Base-by-base conservation (phyloP, 2,797 vertebrate species). In the Malurus splendens region DNA sequence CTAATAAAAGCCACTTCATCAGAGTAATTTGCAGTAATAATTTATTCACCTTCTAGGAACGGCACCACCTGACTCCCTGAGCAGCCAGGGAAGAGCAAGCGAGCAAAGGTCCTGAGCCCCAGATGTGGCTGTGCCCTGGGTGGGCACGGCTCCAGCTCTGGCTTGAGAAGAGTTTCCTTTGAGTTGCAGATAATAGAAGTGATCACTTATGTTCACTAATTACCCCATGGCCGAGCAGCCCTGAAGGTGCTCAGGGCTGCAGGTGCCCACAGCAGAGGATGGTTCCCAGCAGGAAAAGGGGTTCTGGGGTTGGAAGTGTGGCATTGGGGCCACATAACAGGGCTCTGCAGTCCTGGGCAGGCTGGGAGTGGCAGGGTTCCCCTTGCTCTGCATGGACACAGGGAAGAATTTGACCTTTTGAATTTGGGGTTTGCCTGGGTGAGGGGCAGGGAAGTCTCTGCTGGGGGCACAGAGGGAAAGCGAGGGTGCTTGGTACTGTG, bases 1-100 rank as follows among this genome's bases (percentile, higher is more conserved):
- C 93, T 92, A 94, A 96, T 94, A 94, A 95, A 88, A 87, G 83
- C 87, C 86, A 82, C 93, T 95, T 94, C 86, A 93, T 94, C 91
- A 80, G 85, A 90, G 68, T 94, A 90, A 94, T 94, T 94, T 94
- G 80, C 91, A 88, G 82, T 62, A 76, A 65, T 88, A 82, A 93
- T 89, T 82, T 91, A 92, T 93, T 91, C 87, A 86, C 88, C 90
- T 93, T 93, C 91, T 71, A 90, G 72, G 73, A 94, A 86, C 0
- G 5, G 39, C 74, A 82, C 39, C 77, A 80, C 80, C 72, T 76
- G 82, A 51, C 62, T 87, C 62, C 44, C 57, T 42, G 62, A 60
- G 38, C 71, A 77, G 87, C 28, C 2, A 0, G n/a, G 55, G 79
- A 73, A 73, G 33, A 66, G 54, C 0, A 5, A 62, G 33, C 0